Evolutionary conservation across 2,888 invertebrate genomes (phyloP).

Genomic region (Trichopoda pennipes): DNA sequence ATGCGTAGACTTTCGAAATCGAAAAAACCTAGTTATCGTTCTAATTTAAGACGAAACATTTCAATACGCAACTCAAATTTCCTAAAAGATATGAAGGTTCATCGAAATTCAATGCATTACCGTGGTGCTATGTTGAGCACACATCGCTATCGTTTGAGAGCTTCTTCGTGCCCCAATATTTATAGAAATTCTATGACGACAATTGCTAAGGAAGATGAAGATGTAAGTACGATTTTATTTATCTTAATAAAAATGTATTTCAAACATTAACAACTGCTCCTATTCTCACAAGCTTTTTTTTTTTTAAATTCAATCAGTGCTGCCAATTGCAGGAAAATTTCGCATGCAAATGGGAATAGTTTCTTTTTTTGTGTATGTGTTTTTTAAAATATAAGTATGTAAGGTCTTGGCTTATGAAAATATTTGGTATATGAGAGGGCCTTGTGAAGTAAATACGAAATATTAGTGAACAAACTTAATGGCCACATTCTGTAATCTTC

Average conservation of each 20-base stretch:
- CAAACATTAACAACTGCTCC: too few species aligned
- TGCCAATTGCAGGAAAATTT: too few species aligned
- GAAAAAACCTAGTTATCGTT: conserved; percentile 76
- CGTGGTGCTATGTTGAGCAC: conserved; percentile 92
- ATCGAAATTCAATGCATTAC: conserved; percentile 91
- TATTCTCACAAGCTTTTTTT: too few species aligned
- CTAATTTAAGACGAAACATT: conserved; percentile 78
- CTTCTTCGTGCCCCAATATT: conserved; percentile 95
- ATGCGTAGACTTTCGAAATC: conserved; percentile 76
- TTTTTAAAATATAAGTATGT: too few species aligned
- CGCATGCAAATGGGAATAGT: too few species aligned
- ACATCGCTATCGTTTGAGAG: conserved; percentile 89
- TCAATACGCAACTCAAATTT: conserved; percentile 83
- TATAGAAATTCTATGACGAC: conserved; percentile 94
- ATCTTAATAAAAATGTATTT: not conserved
- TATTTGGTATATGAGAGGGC: too few species aligned
- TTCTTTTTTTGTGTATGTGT: too few species aligned
- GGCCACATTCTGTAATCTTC: too few species aligned
- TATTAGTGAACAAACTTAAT: too few species aligned
- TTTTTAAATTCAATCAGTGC: too few species aligned
- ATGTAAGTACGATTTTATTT: conserved; percentile 82
- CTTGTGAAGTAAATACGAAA: too few species aligned
- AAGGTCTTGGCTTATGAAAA: too few species aligned
- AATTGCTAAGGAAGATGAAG: conserved; percentile 87
- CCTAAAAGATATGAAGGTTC: conserved; percentile 86